A percentile compares a stretch with the other conserved stretches of the same genome.
Evolutionary conservation across 1,140 invertebrate species (phyloP).

Genomic region (Drosophila funebris): DNA sequence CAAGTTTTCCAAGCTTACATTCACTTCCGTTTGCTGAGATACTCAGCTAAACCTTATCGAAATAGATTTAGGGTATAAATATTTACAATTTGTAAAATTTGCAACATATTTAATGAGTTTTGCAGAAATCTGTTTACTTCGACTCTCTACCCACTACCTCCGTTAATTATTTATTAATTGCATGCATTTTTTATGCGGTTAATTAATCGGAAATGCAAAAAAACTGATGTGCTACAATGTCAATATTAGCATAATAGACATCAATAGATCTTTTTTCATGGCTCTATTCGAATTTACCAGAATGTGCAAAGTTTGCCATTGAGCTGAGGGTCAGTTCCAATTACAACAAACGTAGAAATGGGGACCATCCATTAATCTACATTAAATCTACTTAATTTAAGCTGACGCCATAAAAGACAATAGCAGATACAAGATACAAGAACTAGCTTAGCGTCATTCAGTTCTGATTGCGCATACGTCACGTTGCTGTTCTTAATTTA

Average conservation of each 20-base stretch:
- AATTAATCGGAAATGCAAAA: conserved; percentile 61
- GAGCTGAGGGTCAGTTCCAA: conserved; percentile 11
- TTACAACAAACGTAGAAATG: not conserved
- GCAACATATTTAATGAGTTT: not conserved
- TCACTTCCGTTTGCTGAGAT: not conserved
- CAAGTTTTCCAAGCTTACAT: not conserved
- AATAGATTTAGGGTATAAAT: too few relatives aligned
- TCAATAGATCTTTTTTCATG: conserved; percentile 42
- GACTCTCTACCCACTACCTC: not conserved
- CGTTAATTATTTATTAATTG: conserved; percentile 39
- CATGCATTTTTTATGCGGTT: conserved; percentile 40
- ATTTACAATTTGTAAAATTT: not conserved
- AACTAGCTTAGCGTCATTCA: conserved; percentile 10
- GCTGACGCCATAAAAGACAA: conserved; percentile 14
- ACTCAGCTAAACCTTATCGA: not conserved
- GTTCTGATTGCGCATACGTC: conserved; percentile 43
- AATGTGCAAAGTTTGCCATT: conserved; percentile 31
- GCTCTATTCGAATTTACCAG: conserved; percentile 40
- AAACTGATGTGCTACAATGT: conserved; percentile 65
- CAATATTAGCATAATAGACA: conserved; percentile 23
- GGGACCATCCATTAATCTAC: conserved; percentile 31
- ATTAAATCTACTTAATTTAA: conserved; percentile 42
- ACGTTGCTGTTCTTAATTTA: conserved; percentile 17
- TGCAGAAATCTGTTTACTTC: conserved; percentile 28
- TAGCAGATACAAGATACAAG: conserved; percentile 2